Percentiles rank a stretch among this genome's conserved stretches.
These are phyloP conservation scores for Psittacula echo DNA, from an alignment of 2,797 vertebrate species.

Conservation along the genomic window DNA sequence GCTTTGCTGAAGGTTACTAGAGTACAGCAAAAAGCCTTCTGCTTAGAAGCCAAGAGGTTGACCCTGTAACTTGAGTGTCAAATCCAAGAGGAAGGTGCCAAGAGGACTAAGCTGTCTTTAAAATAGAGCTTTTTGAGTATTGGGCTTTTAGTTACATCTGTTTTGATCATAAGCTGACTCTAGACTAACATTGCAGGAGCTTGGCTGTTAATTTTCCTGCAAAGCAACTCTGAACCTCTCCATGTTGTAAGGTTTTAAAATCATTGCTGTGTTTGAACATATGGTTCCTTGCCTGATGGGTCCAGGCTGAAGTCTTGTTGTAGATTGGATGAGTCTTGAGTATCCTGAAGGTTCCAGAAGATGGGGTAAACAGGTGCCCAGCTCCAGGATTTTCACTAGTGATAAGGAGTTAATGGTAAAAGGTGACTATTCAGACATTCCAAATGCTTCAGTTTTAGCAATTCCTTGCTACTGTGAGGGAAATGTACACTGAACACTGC, in stretches of 20 bases:
- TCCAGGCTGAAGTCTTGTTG: neutral
- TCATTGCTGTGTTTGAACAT: neutral
- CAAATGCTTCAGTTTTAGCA: neutral
- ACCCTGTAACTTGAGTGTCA: neutral
- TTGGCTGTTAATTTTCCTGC: neutral
- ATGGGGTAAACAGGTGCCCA: neutral
- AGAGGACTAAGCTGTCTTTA: slow-evolving; percentile 1
- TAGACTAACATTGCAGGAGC: neutral
- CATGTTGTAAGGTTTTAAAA: neutral
- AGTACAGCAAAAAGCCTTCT: neutral
- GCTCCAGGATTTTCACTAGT: neutral
- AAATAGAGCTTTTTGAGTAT: neutral
- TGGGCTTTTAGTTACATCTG: neutral
- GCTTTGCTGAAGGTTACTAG: neutral
- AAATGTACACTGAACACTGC: neutral
- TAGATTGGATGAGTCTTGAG: neutral
- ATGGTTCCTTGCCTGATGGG: neutral
- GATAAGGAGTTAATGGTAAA: neutral
- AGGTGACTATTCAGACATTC: neutral
- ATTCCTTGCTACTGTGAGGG: neutral
- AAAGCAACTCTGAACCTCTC: neutral
- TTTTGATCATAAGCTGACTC: neutral
- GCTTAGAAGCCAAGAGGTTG: neutral
- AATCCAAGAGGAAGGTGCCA: neutral
- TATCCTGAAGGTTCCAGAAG: neutral